Base-by-base conservation (phyloP, 2,797 vertebrate species). In the Poeciliopsis presidionis region DNA sequence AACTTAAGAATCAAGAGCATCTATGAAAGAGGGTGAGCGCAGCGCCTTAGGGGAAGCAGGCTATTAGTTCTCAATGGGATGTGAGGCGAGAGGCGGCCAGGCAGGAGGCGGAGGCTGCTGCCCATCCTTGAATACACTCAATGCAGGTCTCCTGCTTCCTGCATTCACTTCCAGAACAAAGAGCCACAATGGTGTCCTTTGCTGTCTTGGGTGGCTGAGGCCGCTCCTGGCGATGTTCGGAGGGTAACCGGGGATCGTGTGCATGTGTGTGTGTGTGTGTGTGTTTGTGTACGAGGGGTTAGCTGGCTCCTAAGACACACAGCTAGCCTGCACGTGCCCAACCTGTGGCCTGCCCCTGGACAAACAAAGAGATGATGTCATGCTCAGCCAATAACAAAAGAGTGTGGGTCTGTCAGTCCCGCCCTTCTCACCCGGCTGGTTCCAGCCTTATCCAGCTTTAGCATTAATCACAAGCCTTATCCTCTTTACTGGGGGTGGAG, bases 361-460 rank as follows among this genome's bases (percentile, higher is more conserved):
- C 83, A 72, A 91, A 95, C 93, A 95, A 95, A 92, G 90, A 86
- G 92, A 95, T 96, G 96, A 96, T 95, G 95, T 96, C 96, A 96
- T 95, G 92, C 90, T 95, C 91, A 95, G 88, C 95, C 95, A 96
- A 96, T 96, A 93, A 96, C 94, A 95, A 95, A 94, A 90, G 92
- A 91, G 90, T 87, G 87, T 91, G 87, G 87, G 88, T 90, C 84
- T 63, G 86, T 88, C 84, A 61, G 86, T 88, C 92, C 94, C 90
- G 90, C 91, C 89, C 91, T 92, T 88, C 89, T 92, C 91, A 93
- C 92, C 92, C 90, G 84, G 90, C 91, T 93, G 90, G 93, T 93
- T 95, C 93, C 92, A 94, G 94, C 94, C 94, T 95, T 92, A 95
- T 93, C 95, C 94, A 94, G 93, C 88, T 91, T 79, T 88, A 89